Conservation (phyloP, 2,888 invertebrate genomes). For the Rhagonycha fulva region DNA sequence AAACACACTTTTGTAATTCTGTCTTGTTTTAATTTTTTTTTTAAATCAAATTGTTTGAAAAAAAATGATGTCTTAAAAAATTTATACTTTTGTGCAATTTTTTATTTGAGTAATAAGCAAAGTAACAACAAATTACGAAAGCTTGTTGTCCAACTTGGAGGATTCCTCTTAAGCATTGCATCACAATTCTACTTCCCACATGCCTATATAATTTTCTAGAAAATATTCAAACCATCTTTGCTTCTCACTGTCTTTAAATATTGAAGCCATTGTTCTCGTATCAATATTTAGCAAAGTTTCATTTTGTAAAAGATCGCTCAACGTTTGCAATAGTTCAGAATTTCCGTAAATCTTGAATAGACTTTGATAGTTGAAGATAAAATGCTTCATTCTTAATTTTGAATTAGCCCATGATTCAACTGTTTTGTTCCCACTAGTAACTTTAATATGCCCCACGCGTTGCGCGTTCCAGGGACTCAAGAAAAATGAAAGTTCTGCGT, state of each 20-base stretch:
- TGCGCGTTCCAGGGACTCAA: slow-evolving; percentile 86
- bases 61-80: no score
- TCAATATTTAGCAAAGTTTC: slow-evolving; percentile 84
- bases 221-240: slow-evolving; percentile 86
- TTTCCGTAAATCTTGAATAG: slow-evolving; percentile 83
- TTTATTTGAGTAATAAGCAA: no score
- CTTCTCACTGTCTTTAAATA: slow-evolving; percentile 75
- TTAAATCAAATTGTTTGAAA: no score
- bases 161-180: no score
- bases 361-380: slow-evolving; percentile 81
- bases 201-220: slow-evolving; percentile 84
- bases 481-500: slow-evolving; percentile 74
- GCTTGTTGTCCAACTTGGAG: no score
- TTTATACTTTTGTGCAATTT: no score
- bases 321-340: slow-evolving; percentile 67
- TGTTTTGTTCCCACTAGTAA: slow-evolving; percentile 79
- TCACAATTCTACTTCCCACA: slow-evolving; percentile 90
- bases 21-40: no score
- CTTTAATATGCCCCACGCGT: slow-evolving; percentile 76
- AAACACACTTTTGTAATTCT: no score
- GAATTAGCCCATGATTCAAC: slow-evolving; percentile 77
- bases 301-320: slow-evolving; percentile 76
- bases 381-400: slow-evolving; percentile 74
- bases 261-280: slow-evolving; percentile 76
- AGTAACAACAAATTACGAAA: no score